phyloP scores from a whole-genome alignment of 2,797 vertebrate genomes.

The Pyrocephalus nanus region DNA sequence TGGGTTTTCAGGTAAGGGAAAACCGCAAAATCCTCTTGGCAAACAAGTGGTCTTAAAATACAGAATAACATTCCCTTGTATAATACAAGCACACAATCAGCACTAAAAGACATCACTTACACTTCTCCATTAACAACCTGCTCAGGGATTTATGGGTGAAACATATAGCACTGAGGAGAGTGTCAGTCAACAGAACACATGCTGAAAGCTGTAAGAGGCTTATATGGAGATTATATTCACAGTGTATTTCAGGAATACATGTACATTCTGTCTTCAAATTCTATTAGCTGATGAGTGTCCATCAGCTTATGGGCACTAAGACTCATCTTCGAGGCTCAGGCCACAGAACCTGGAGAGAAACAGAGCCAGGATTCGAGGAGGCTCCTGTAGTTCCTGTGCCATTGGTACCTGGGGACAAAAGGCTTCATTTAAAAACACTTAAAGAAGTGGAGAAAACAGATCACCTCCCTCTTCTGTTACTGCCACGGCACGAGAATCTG shows the following conservation, averaged over 20 bases:
- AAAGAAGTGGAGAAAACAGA: background rate
- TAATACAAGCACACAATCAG: background rate
- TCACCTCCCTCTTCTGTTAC: background rate
- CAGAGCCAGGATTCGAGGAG: background rate
- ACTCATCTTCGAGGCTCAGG: background rate
- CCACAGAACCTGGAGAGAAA: background rate
- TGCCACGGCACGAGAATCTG: background rate
- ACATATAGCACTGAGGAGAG: background rate
- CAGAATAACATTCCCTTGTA: background rate
- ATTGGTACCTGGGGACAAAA: background rate
- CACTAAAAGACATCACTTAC: background rate
- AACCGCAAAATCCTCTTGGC: background rate
- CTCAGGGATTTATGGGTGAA: slow-evolving; percentile 26
- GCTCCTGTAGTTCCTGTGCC: background rate
- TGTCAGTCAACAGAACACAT: slow-evolving; percentile 33
- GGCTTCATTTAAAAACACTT: background rate
- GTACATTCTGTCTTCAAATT: slow-evolving; percentile 13
- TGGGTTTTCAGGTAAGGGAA: background rate
- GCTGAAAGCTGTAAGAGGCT: slow-evolving; percentile 38
- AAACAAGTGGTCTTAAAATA: background rate
- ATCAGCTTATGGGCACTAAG: background rate
- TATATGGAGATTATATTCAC: slow-evolving; percentile 20
- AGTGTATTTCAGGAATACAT: background rate
- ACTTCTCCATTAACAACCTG: background rate
- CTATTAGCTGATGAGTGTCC: slow-evolving; percentile 28